These are phyloP conservation scores for Maniola hyperantus DNA, from an alignment of 2,888 invertebrate species.

Conservation along the genomic window DNA sequence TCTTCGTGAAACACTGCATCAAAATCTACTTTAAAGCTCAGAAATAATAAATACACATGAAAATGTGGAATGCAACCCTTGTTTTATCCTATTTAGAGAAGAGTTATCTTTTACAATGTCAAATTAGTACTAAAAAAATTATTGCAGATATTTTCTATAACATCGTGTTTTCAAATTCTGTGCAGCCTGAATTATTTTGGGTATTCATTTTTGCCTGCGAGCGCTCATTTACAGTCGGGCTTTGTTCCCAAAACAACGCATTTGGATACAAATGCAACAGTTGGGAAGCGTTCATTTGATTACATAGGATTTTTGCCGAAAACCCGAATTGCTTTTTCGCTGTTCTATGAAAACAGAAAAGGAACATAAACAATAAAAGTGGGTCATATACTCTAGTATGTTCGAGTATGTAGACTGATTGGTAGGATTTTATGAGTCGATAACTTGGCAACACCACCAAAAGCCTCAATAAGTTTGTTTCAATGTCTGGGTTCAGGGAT, in stretches of 20 bases:
- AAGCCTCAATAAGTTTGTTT: no score
- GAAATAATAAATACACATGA: no score
- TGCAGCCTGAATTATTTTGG: conserved; percentile 27
- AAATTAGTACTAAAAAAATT: conserved; percentile 8
- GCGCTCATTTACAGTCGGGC: conserved; percentile 23
- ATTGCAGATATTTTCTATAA: conserved; percentile 16
- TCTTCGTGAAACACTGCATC: no score
- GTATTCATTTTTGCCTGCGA: conserved; percentile 32
- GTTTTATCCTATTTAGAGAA: no score
- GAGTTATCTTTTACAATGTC: background rate
- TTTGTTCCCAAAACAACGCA: conserved; percentile 23
- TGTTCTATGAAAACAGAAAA: conserved; percentile 7
- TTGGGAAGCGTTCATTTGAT: conserved; percentile 25
- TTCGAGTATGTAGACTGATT: no score
- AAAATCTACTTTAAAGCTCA: no score
- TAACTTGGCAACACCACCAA: no score
- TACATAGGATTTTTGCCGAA: conserved; percentile 22
- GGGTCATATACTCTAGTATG: background rate
- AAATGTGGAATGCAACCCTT: no score
- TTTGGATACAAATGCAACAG: conserved; percentile 27
- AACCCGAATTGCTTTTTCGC: conserved; percentile 17
- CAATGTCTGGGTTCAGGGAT: no score
- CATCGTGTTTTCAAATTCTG: conserved; percentile 17
- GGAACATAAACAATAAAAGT: conserved; percentile 9
- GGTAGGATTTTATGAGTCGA: no score